Evolutionary conservation across 2,113 vertebrate genomes (phyloP), one percentile per base, ranked within the genome.

Genomic region (Arenaria interpres): DNA sequence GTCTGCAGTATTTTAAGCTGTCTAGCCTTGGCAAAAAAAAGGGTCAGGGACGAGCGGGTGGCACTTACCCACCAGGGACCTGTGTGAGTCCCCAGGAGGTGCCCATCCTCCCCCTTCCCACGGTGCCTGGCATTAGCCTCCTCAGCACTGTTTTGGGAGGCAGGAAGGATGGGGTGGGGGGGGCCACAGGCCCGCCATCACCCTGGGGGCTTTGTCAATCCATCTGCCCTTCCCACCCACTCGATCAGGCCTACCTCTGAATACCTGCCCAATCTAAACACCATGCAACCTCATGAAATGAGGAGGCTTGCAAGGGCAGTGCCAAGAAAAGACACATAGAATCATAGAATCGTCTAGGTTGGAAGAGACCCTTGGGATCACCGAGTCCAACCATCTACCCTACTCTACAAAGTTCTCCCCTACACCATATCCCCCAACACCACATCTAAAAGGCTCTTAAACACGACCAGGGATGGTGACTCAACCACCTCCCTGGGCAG

Each of bases 101-200:
- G 48, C 7, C 39, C 14, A 30, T 15, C 18, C 9, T 30, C 9
- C 8, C 6, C 4, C 3, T 4, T 7, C 13, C 20, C 4, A 4
- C 7, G 0, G 19, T 8, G 19, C 39, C 5, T 28, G 45, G 62
- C 20, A 4, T 32, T 5, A 56, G 23, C 28, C 39, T 14, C 60
- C 82, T 33, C 60, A 39, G 41, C 50, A 56, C 33, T 4, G 0
- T 50, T 27, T 12, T 35, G n/a, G 80, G 46, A 53, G 37, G 25
- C 35, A 14, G 28, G 23, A 85, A 18, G n/a, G 50, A 75, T 18
- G 50, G 39, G n/a, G 39, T 9, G 0, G 7, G 12, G 39, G 4
- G 14, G 8, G 46, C 20, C 3, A 1, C 6, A 3, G 22, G 48
- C 18, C 11, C 35, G 50, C 19, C 15, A 30, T 13, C 15, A 2